Conservation (phyloP, 1,140 invertebrate species). For the Aphelinus certus region DNA sequence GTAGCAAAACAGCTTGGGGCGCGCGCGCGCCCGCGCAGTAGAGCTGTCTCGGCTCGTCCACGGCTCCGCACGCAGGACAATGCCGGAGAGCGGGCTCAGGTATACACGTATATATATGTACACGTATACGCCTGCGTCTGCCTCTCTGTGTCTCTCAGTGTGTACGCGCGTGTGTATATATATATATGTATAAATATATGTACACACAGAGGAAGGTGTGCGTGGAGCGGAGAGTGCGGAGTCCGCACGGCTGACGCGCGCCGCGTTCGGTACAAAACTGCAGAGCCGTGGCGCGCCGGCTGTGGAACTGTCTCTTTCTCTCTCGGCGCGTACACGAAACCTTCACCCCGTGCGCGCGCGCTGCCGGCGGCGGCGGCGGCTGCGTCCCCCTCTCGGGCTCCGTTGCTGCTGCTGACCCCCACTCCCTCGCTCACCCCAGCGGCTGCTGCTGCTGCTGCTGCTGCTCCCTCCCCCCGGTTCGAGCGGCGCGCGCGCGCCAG, state of each 20-base stretch:
- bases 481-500: slow-evolving; percentile 32
- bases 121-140: background rate
- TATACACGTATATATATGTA: no score
- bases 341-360: slow-evolving; percentile 28
- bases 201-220: background rate
- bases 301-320: background rate
- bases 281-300: slow-evolving; percentile 12
- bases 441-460: background rate
- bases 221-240: background rate
- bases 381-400: slow-evolving; percentile 10
- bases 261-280: slow-evolving; percentile 32
- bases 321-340: slow-evolving; percentile 2
- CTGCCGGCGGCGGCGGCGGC: slow-evolving; percentile 18
- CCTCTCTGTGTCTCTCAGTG: background rate
- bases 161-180: background rate
- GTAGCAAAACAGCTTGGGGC: no score
- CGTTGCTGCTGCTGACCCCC: slow-evolving; percentile 14
- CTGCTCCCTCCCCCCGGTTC: slow-evolving; percentile 22
- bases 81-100: background rate
- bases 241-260: slow-evolving; percentile 47
- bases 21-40: no score
- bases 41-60: no score
- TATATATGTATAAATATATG: no score
- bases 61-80: background rate
- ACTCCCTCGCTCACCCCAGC: slow-evolving; percentile 16